Percentiles rank a stretch among this genome's conserved stretches.
These are phyloP conservation scores for Odobenus rosmarus DNA, from an alignment of 2,113 vertebrate genomes.

Conservation along the genomic window DNA sequence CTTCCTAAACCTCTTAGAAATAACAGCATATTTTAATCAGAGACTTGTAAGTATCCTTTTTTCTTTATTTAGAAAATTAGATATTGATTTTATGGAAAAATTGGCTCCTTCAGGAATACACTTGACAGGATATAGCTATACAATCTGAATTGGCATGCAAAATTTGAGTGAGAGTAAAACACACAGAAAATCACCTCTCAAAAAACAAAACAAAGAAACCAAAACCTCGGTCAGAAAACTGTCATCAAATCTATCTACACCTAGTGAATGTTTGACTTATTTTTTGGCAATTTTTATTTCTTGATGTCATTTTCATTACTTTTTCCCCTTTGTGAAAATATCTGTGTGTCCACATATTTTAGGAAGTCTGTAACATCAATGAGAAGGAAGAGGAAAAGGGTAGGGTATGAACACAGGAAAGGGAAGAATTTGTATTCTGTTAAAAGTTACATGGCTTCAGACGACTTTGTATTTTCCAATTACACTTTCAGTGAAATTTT, in stretches of 20 bases:
- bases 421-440: not conserved
- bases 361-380: not conserved
- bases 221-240: not conserved
- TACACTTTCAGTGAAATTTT: not conserved
- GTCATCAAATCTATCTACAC: not conserved
- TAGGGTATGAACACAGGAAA: not conserved
- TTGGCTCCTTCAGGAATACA: not conserved
- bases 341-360: not conserved
- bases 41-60: constrained; percentile 61
- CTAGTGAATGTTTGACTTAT: not conserved
- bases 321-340: not conserved
- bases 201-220: not conserved
- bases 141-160: not conserved
- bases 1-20: constrained; percentile 53
- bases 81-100: constrained; percentile 29
- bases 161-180: constrained; percentile 41
- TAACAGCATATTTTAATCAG: not conserved
- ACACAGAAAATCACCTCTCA: not conserved
- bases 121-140: not conserved
- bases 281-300: not conserved
- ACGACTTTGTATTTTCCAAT: not conserved
- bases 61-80: constrained; percentile 56
- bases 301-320: not conserved
- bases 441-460: not conserved
- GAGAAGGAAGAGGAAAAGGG: not conserved